Conservation (phyloP, 2,888 invertebrate species). For the Microplitis deprimator region DNA sequence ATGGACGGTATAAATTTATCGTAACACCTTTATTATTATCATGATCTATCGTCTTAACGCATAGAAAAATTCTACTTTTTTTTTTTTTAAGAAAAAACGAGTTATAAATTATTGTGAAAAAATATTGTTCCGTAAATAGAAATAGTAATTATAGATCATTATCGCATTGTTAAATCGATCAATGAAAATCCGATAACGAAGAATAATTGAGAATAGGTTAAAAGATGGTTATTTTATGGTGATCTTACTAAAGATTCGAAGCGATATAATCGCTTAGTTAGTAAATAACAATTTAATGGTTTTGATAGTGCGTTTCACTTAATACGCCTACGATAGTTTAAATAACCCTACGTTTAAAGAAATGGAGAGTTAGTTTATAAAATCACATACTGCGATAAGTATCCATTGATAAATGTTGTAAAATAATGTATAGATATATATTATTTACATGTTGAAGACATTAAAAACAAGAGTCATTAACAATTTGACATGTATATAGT, state of each 20-base stretch:
- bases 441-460: too few relatives aligned
- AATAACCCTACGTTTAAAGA: background rate
- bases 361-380: background rate
- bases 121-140: too few relatives aligned
- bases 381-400: too few relatives aligned
- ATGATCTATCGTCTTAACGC: background rate
- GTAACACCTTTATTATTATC: slow-evolving; percentile 32
- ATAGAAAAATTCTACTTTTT: background rate
- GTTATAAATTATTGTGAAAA: too few relatives aligned
- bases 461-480: too few relatives aligned
- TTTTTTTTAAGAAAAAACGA: background rate
- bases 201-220: background rate
- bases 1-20: slow-evolving; percentile 36
- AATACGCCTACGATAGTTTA: background rate
- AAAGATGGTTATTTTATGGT: background rate
- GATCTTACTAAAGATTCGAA: background rate
- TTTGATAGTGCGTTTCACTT: background rate
- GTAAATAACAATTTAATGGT: background rate
- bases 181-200: background rate
- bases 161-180: background rate
- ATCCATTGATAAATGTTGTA: too few relatives aligned
- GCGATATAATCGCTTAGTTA: slow-evolving; percentile 12
- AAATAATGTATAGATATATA: too few relatives aligned
- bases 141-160: too few relatives aligned
- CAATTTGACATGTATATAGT: too few relatives aligned